A percentile compares a stretch with the other conserved stretches of the same genome.
Conservation (phyloP, 2,888 invertebrate species). For the Eremobia ochroleuca region DNA sequence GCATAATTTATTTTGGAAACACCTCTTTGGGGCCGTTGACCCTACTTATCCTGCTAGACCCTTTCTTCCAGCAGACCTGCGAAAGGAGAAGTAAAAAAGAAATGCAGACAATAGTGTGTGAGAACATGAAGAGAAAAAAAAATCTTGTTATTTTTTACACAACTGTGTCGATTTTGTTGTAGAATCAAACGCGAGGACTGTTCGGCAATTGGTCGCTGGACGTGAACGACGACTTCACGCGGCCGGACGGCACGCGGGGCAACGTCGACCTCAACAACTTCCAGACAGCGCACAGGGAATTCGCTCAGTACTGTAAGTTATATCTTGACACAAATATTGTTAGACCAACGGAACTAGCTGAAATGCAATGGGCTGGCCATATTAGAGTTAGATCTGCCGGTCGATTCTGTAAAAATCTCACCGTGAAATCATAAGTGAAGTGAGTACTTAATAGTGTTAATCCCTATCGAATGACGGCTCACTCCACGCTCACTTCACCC, state of each 20-base stretch:
- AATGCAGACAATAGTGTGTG: too few species aligned
- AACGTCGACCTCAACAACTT: slow-evolving; percentile 92
- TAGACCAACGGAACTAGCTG: not conserved
- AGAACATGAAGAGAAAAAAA: too few species aligned
- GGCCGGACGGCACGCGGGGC: slow-evolving; percentile 92
- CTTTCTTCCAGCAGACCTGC: too few species aligned
- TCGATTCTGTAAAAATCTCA: too few species aligned
- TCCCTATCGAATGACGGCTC: too few species aligned
- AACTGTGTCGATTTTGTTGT: slow-evolving; percentile 11
- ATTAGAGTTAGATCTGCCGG: not conserved
- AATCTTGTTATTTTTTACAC: not conserved
- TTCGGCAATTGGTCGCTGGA: slow-evolving; percentile 98
- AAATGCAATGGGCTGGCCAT: not conserved
- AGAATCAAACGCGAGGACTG: slow-evolving; percentile 97
- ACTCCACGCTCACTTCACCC: too few species aligned
- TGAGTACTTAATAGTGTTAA: too few species aligned
- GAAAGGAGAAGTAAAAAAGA: too few species aligned
- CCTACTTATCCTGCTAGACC: too few species aligned
- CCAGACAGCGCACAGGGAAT: slow-evolving; percentile 94
- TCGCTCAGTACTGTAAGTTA: slow-evolving; percentile 94
- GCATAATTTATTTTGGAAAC: too few species aligned
- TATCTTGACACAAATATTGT: not conserved
- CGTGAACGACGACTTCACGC: slow-evolving; percentile 94
- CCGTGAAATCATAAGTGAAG: too few species aligned
- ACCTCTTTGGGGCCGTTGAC: too few species aligned